These are phyloP conservation scores for Nerophis lumbriciformis DNA, from an alignment of 2,113 vertebrate species.

Conservation along the genomic window DNA sequence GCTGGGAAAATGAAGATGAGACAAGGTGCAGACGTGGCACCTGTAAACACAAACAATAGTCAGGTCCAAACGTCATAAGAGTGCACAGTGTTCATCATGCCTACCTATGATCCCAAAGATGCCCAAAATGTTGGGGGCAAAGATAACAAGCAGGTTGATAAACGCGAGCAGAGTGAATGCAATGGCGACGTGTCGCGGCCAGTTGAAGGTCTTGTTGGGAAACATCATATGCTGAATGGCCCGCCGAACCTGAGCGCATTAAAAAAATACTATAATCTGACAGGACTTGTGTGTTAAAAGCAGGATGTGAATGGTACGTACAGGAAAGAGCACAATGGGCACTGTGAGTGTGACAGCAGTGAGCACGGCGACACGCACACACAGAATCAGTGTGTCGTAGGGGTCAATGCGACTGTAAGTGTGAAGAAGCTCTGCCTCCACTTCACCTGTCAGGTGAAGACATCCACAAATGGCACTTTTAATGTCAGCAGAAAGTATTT, in stretches of 20 bases:
- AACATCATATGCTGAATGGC: conserved; percentile 96
- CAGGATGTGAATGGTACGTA: conserved; percentile 60
- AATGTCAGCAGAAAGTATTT: not conserved
- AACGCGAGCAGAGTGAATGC: conserved; percentile 79
- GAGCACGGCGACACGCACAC: conserved; percentile 93
- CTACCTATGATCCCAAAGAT: conserved; percentile 96
- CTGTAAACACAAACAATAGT: conserved; percentile 55
- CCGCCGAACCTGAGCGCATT: conserved; percentile 79
- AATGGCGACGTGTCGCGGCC: conserved; percentile 84
- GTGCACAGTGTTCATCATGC: conserved; percentile 27
- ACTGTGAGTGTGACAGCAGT: conserved; percentile 94
- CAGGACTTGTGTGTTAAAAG: not conserved
- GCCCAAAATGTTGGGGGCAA: conserved; percentile 93
- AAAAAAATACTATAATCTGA: not conserved
- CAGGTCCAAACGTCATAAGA: too few species aligned
- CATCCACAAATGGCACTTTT: not conserved
- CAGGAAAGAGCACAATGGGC: conserved; percentile 95
- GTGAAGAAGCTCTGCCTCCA: conserved; percentile 93
- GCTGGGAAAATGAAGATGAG: conserved; percentile 99
- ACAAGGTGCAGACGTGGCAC: conserved; percentile 94
- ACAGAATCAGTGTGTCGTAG: conserved; percentile 88
- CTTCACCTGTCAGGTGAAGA: conserved; percentile 68
- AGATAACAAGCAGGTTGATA: conserved; percentile 96
- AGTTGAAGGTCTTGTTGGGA: conserved; percentile 89
- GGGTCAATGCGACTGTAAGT: conserved; percentile 90